phyloP scores from a whole-genome alignment of 2,888 invertebrate species.

The Pheosia gnoma region DNA sequence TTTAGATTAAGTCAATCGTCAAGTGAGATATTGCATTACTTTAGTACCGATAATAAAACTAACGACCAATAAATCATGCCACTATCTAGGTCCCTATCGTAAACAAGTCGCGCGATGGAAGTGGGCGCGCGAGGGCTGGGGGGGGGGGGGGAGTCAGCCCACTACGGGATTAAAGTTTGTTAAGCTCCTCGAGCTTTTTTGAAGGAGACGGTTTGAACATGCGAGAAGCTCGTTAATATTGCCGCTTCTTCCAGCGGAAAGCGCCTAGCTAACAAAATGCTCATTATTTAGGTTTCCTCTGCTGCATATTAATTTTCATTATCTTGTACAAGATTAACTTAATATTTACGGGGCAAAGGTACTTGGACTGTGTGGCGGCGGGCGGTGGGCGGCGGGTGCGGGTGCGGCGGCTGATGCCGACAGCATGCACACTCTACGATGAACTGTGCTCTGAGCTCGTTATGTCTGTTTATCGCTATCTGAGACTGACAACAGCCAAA shows the following conservation, averaged over 20 bases:
- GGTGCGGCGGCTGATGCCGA: background rate
- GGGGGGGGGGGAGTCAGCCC: background rate
- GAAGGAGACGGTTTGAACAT: background rate
- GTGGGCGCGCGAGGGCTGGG: background rate
- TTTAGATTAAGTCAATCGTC: background rate
- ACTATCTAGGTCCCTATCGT: background rate
- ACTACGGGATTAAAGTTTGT: background rate
- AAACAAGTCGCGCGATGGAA: background rate
- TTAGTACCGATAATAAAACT: slow-evolving; percentile 1
- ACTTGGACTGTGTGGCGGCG: background rate
- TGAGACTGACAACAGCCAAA: background rate
- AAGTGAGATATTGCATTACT: background rate
- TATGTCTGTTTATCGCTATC: background rate
- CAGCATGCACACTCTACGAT: background rate
- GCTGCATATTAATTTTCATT: background rate
- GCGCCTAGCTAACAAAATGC: too few species aligned
- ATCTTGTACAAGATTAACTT: background rate
- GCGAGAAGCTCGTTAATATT: background rate
- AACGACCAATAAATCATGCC: slow-evolving; percentile 1
- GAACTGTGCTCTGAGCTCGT: background rate
- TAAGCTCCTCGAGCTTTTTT: background rate
- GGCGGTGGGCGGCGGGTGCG: background rate
- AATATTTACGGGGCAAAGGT: background rate
- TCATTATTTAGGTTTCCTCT: background rate
- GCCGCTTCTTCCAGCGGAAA: background rate